Base-by-base conservation (phyloP, 2,888 invertebrate species). In the Agapostemon virescens region DNA sequence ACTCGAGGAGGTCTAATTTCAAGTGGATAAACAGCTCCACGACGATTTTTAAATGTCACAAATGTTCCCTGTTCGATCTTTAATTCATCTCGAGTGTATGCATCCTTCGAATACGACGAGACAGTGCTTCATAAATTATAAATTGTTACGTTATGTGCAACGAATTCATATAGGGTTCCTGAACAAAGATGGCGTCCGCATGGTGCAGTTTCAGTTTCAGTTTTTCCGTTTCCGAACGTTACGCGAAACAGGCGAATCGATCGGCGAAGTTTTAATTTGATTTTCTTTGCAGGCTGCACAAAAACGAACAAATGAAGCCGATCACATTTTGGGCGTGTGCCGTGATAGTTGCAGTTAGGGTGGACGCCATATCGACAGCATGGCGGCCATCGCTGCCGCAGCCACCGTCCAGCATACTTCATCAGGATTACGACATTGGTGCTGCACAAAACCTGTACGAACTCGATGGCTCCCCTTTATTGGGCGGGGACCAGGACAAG, bases 401-500 rank as follows among this genome's bases (percentile, higher is more conserved):
- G 13, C 23, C 67, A 0, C 1, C 64, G 15, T 77, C 88, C n/a
- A 86, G 88, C 23, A 84, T 91, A 38, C 79, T 90, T n/a, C 91
- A 90, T 20, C 90, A 90, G 64, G 89, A 88, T 23, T 91, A 88
- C 77, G 87, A 20, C 0, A 58, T 5, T 30, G 38, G 20, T 0
- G 74, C 69, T 0, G 61, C 64, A 0, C 81, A 83, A 38, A 67
- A 80, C 5, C 74, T 85, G 36, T 90, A 84, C 84, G 85, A 86
- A 30, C 36, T 76, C n/a, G 88, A 88, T 9, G 83, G 84, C 0
- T 64, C 80, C 11, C 66, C 72, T 0, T 17, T 85, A 13, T 38
- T 81, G 67, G 38, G 20, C 9, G 70, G 77, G 11, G 81, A 91
- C 1, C 91, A 93, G 68, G 95, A 95, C 87, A 93, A 94, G 2